Evolutionary conservation across 2,113 vertebrate genomes (phyloP), one percentile per base, ranked within the genome.

Genomic region (Halcyon malimbica): DNA sequence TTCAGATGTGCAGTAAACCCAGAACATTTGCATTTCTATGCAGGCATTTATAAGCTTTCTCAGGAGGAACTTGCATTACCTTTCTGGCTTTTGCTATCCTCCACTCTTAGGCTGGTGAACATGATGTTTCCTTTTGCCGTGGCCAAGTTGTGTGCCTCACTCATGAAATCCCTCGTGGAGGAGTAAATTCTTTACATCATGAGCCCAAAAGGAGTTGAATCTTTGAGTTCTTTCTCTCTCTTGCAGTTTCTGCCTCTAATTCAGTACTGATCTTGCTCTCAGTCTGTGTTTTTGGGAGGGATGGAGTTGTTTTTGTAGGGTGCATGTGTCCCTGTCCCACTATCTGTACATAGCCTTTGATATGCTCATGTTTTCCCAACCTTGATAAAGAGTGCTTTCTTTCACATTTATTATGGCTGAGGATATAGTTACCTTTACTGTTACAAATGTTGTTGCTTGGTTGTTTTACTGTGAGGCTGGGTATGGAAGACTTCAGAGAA

Each of bases 381-480:
- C 31, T 41, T 35, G 23, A 11, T 78, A 42, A 67, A 48, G 35
- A 46, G 8, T 31, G 4, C n/a, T 60, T 85, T 84, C 50, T 92
- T 79, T 54, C 20, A 44, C 4, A 4, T 42, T 82, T 64, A 42
- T 82, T 71, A 21, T 83, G 28, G 6, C 14, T 67, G 28, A 75
- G 20, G 29, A 29, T 93, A 8, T 26, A 5, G 8, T 67, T 82
- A 78, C 11, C 10, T 82, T 85, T 82, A 39, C 19, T 4, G 9
- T 63, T 10, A 18, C 20, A 46, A 18, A 53, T 1, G 2, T 16
- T 62, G 60, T 37, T 19, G n/a, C 19, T 46, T 46, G 46, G 46
- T 46, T 46, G 10, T 8, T 46, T 46, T 46, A 20, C 20, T 46
- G 35, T 26, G 10, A 7, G 3, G 2, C 11, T 2, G 4, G 1